Percentiles rank a stretch among this genome's conserved stretches.
Evolutionary conservation across 2,888 invertebrate species (phyloP).

Genomic region (Apotomis capreana): DNA sequence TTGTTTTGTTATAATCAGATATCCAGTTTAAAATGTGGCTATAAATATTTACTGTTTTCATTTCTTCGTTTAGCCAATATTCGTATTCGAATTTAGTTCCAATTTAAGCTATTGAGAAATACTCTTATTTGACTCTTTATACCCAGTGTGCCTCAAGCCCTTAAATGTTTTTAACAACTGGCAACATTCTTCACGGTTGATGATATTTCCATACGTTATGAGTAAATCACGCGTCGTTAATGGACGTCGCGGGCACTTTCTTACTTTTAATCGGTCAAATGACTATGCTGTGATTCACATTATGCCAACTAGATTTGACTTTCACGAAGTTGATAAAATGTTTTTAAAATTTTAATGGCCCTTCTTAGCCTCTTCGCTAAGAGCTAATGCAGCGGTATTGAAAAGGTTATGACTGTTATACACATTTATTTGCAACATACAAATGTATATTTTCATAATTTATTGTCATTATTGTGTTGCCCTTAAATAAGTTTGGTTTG

Average conservation of each 20-base stretch:
- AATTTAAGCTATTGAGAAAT: too few relatives aligned
- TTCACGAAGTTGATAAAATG: slow-evolving; percentile 39
- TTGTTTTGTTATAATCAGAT: too few relatives aligned
- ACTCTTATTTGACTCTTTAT: too few relatives aligned
- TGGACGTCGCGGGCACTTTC: slow-evolving; percentile 54
- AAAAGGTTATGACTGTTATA: not conserved
- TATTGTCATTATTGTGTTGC: too few relatives aligned
- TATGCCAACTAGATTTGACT: slow-evolving; percentile 40
- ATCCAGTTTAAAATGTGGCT: too few relatives aligned
- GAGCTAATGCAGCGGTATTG: not conserved
- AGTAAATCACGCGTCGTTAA: slow-evolving; percentile 58
- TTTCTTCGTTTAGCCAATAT: too few relatives aligned
- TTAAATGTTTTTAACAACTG: slow-evolving; percentile 39
- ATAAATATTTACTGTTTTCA: too few relatives aligned
- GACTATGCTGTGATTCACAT: slow-evolving; percentile 45
- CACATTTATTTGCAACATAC: not conserved
- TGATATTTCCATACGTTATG: slow-evolving; percentile 57
- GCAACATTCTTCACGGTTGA: slow-evolving; percentile 51
- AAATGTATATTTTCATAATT: too few relatives aligned
- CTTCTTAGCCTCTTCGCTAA: slow-evolving; percentile 15
- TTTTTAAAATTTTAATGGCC: slow-evolving; percentile 34
- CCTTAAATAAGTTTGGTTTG: too few relatives aligned
- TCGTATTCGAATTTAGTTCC: too few relatives aligned
- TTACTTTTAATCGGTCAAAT: slow-evolving; percentile 47
- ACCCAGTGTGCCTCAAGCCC: not conserved